Base-by-base conservation (phyloP, 1,140 invertebrate genomes). In the Drosophila novamexicana region DNA sequence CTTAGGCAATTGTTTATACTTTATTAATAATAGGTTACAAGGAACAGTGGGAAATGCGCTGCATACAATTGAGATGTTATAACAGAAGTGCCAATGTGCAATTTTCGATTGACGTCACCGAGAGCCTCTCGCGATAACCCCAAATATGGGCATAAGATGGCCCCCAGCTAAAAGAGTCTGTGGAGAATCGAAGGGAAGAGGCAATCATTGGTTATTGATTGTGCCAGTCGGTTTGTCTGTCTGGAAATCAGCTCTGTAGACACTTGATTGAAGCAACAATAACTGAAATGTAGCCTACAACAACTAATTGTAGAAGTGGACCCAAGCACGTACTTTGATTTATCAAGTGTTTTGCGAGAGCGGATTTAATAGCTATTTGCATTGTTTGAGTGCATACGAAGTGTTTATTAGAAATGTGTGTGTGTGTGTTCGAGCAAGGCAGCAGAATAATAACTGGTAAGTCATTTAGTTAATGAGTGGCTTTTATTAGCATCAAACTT, bases 71-170 rank as follows among this genome's bases (percentile, higher is more conserved):
- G 50, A 63, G 62, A 78, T 81, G 78, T 85, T 66, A 85, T 84
- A 85, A 85, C 67, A 68, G 50, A 39, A 75, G 34, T 37, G 40
- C 74, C 50, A 63, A 29, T 29, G 22, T 29, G 45, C 69, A 75
- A 78, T 37, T 79, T 56, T 47, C 61, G 63, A 80, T 84, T 79
- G 79, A 86, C 81, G 81, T 84, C 81, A 84, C 67, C 29, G 62
- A 70, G 45, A 59, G 52, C 50, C 36, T 62, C 53, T 37, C 61
- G 29, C 64, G 77, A 86, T 86, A 88, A 86, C 79, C 81, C 71
- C 65, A 22, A 12, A 16, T 22, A 22, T 32, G 37, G 37, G 57
- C 12, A 58, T 16, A 34, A 52, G 66, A 81, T 68, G 44, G 53
- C 54, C 32, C n/a, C 12, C 7, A 67, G 32, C 32, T 54, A 9